Percentiles rank a stretch among this genome's conserved stretches.
These are phyloP conservation scores for Gasterosteus aculeatus DNA, from an alignment of 2,113 vertebrate species.

Conservation along the genomic window DNA sequence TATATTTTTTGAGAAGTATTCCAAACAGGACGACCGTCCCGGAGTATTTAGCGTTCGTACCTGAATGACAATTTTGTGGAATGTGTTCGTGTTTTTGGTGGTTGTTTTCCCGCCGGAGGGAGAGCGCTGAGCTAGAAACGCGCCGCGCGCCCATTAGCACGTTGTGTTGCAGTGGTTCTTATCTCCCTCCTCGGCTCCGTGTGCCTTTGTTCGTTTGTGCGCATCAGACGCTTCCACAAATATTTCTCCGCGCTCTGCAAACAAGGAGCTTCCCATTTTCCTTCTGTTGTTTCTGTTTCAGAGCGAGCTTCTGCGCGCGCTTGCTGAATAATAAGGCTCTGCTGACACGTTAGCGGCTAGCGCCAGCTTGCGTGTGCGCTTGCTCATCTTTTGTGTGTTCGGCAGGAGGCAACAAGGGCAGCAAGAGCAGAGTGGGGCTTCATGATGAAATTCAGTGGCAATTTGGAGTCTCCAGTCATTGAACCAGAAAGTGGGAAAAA, in stretches of 20 bases:
- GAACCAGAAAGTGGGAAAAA: slow-evolving; percentile 47
- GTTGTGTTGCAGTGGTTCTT: slow-evolving; percentile 30
- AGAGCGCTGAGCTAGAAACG: slow-evolving; percentile 38
- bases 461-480: slow-evolving; percentile 74
- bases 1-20: not conserved
- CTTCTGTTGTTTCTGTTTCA: not conserved
- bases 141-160: slow-evolving; percentile 32
- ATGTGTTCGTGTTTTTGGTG: slow-evolving; percentile 27
- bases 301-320: slow-evolving; percentile 10
- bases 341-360: slow-evolving; percentile 33
- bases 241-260: slow-evolving; percentile 32
- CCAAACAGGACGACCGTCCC: not conserved
- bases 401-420: slow-evolving; percentile 75
- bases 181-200: slow-evolving; percentile 29
- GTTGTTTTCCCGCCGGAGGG: slow-evolving; percentile 24
- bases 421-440: slow-evolving; percentile 59
- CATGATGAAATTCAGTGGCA: slow-evolving; percentile 83
- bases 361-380: slow-evolving; percentile 42
- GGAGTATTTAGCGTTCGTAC: slow-evolving; percentile 32
- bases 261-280: slow-evolving; percentile 10
- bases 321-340: slow-evolving; percentile 22
- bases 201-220: slow-evolving; percentile 45
- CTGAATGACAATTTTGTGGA: slow-evolving; percentile 24
- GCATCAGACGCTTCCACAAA: slow-evolving; percentile 43
- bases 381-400: slow-evolving; percentile 55